Conservation (phyloP, 2,888 invertebrate genomes). For the Trichopria drosophilae region DNA sequence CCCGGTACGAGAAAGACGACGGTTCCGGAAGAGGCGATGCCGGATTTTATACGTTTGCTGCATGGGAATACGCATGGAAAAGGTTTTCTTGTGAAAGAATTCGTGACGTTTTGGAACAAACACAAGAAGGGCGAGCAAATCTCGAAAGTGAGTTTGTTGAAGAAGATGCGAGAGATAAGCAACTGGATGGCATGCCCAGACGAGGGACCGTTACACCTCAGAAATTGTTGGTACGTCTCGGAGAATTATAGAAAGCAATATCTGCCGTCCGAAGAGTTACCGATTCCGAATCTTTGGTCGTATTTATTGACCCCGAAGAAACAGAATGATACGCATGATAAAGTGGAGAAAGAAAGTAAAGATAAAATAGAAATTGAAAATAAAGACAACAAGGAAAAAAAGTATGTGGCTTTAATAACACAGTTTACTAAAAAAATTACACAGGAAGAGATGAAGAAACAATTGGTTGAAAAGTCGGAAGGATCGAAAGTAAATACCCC, state of each 20-base stretch:
- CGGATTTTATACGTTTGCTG: slow-evolving; percentile 67
- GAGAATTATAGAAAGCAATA: slow-evolving; percentile 63
- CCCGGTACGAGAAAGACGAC: slow-evolving; percentile 53
- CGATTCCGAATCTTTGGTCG: slow-evolving; percentile 64
- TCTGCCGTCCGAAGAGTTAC: slow-evolving; percentile 57
- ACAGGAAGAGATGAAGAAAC: slow-evolving; percentile 51
- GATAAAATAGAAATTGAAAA: slow-evolving; percentile 32
- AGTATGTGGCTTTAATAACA: slow-evolving; percentile 59
- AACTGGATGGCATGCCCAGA: slow-evolving; percentile 64
- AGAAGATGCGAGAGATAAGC: slow-evolving; percentile 66
- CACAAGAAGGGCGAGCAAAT: slow-evolving; percentile 53
- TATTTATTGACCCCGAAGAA: slow-evolving; percentile 54
- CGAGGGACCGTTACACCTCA: slow-evolving; percentile 62
- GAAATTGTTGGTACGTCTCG: slow-evolving; percentile 69
- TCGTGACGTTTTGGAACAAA: slow-evolving; percentile 63
- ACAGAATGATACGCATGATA: slow-evolving; percentile 34
- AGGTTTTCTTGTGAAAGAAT: slow-evolving; percentile 66
- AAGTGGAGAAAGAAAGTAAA: slow-evolving; percentile 24
- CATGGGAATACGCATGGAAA: slow-evolving; percentile 69
- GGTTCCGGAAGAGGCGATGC: slow-evolving; percentile 62
- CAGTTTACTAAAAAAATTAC: slow-evolving; percentile 58
- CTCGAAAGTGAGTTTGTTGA: slow-evolving; percentile 59
- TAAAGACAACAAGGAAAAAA: slow-evolving; percentile 45
- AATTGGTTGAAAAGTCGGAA: slow-evolving; percentile 34
- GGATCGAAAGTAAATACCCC: slow-evolving; percentile 21